Percentiles rank a stretch among this genome's conserved stretches.
Conservation (phyloP, 1,140 invertebrate species). For the Anagrus nilaparvatae region DNA sequence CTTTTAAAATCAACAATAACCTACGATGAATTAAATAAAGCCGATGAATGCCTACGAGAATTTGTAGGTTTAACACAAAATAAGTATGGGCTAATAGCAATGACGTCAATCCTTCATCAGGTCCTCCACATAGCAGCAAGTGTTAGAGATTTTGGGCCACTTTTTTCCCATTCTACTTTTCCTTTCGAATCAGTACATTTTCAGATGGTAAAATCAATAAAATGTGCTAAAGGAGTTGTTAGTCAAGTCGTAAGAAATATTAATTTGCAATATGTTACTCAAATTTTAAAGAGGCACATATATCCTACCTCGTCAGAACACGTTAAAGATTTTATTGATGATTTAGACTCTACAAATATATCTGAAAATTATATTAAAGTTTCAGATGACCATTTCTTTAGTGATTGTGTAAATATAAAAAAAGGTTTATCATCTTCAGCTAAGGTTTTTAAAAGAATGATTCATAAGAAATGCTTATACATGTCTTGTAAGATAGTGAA, state of each 20-base stretch:
- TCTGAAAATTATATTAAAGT: too few relatives aligned
- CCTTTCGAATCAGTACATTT: neutral
- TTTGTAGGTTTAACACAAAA: constrained; percentile 6
- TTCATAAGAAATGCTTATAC: too few relatives aligned
- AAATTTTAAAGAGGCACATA: neutral
- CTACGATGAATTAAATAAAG: constrained; percentile 1
- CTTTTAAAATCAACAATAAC: constrained; percentile 8
- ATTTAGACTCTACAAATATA: too few relatives aligned
- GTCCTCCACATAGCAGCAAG: constrained; percentile 10
- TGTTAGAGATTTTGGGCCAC: constrained; percentile 5
- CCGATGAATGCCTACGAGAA: constrained; percentile 8
- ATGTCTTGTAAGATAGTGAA: too few relatives aligned
- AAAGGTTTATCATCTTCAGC: too few relatives aligned
- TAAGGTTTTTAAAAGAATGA: too few relatives aligned
- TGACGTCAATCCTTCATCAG: constrained; percentile 15
- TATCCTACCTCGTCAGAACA: neutral
- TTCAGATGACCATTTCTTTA: too few relatives aligned
- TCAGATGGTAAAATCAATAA: neutral
- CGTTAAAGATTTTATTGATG: neutral
- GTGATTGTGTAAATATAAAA: too few relatives aligned
- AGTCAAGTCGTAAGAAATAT: neutral
- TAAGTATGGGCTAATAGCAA: constrained; percentile 8
- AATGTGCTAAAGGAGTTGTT: constrained; percentile 1
- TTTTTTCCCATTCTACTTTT: neutral
- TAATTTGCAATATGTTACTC: neutral